A percentile compares a stretch with the other conserved stretches of the same genome.
Evolutionary conservation across 2,888 invertebrate species (phyloP).

Genomic region (Luffia ferchaultella): DNA sequence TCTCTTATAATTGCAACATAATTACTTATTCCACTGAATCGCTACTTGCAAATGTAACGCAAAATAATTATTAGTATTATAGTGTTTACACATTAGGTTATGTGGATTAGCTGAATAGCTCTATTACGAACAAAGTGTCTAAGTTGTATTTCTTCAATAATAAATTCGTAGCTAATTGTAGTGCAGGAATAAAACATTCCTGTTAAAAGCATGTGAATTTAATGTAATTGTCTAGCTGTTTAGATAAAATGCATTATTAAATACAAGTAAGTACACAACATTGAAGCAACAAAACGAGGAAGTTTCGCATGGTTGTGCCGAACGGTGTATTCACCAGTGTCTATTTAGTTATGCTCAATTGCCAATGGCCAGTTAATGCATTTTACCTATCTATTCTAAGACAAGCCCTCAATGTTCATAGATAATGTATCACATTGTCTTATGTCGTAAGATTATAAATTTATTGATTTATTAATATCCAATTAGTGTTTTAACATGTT

Average conservation of each 20-base stretch:
- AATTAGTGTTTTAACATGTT: background rate
- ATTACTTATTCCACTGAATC: background rate
- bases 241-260: background rate
- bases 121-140: background rate
- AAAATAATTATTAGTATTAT: background rate
- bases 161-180: background rate
- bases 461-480: too few relatives aligned
- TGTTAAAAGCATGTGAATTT: background rate
- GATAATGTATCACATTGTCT: background rate
- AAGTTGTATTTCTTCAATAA: background rate
- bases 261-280: too few relatives aligned
- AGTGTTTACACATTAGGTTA: background rate
- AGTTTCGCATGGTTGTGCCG: too few relatives aligned
- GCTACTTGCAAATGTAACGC: background rate
- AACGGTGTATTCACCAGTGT: background rate
- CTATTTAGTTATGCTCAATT: background rate
- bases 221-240: background rate
- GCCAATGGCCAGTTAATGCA: background rate
- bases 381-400: background rate
- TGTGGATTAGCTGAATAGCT: background rate
- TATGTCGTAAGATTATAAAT: background rate
- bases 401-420: background rate
- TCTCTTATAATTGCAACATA: background rate
- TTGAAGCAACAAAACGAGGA: too few relatives aligned
- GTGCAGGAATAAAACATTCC: background rate